Percentiles rank a stretch among this genome's conserved stretches.
Evolutionary conservation across 1,140 invertebrate species (phyloP).

Genomic region (Polypedilum pembai): DNA sequence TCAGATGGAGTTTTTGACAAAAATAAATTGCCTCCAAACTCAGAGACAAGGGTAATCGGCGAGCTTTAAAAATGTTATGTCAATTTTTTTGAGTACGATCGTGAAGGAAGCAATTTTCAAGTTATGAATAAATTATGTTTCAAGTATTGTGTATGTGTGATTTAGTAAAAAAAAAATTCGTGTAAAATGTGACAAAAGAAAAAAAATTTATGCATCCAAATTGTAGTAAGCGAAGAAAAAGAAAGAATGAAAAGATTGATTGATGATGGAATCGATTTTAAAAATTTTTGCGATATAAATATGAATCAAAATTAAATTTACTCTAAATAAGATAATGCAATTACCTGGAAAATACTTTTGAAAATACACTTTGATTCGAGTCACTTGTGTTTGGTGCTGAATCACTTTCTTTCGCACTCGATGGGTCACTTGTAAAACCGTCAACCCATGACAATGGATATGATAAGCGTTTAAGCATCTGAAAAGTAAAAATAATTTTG

Average conservation of each 20-base stretch:
- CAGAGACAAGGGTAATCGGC: constrained; percentile 78
- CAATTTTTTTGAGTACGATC: background rate
- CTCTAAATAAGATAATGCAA: constrained; percentile 31
- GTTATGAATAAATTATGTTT: constrained; percentile 31
- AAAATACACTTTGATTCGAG: constrained; percentile 61
- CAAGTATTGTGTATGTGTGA: constrained; percentile 30
- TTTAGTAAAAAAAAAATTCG: background rate
- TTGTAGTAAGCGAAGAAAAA: background rate
- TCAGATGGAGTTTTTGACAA: constrained; percentile 78
- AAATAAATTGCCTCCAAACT: constrained; percentile 78
- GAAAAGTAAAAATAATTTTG: constrained; percentile 33
- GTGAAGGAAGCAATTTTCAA: constrained; percentile 13
- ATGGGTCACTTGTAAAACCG: constrained; percentile 61
- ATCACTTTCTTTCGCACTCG: constrained; percentile 38
- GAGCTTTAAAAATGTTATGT: constrained; percentile 50
- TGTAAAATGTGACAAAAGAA: background rate
- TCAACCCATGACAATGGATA: constrained; percentile 91
- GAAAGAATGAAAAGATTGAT: constrained; percentile 31
- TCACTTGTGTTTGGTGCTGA: constrained; percentile 46
- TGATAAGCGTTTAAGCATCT: constrained; percentile 84
- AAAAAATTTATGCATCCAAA: constrained; percentile 25
- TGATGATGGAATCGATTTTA: background rate
- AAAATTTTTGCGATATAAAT: background rate
- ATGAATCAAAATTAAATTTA: no score
- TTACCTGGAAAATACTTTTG: constrained; percentile 84